A percentile compares a stretch with the other conserved stretches of the same genome.
phyloP scores from a whole-genome alignment of 2,797 vertebrate genomes.

The Schizopygopsis malacanthus region DNA sequence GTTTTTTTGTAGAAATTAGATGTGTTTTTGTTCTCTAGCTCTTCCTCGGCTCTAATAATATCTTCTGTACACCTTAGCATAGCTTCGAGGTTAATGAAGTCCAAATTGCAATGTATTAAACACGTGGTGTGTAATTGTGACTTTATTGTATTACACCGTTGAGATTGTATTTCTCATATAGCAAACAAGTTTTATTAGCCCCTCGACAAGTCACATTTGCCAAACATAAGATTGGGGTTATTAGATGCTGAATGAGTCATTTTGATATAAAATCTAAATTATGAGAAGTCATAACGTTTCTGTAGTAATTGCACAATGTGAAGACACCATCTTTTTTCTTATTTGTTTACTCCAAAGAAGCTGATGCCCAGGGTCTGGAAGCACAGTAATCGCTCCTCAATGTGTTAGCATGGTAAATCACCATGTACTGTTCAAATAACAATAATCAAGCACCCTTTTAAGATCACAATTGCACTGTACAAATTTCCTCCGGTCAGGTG shows the following conservation, averaged over 20 bases:
- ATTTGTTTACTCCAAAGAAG: slow-evolving; percentile 28
- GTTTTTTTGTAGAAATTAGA: neutral
- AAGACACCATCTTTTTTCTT: neutral
- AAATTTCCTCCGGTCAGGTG: slow-evolving; percentile 32
- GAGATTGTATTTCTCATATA: neutral
- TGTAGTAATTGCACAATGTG: neutral
- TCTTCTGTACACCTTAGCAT: neutral
- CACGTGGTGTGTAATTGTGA: neutral
- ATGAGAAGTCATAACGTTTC: neutral
- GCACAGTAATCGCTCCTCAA: neutral
- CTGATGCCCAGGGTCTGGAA: neutral
- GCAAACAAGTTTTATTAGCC: neutral
- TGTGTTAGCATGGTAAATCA: slow-evolving; percentile 14
- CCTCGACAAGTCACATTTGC: neutral
- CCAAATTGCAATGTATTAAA: neutral
- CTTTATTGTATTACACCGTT: neutral
- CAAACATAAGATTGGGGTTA: neutral
- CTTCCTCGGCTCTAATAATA: neutral
- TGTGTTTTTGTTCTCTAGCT: neutral
- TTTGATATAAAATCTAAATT: neutral
- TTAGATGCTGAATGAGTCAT: neutral
- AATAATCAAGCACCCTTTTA: slow-evolving; percentile 23
- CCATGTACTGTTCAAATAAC: slow-evolving; percentile 25
- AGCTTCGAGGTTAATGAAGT: neutral
- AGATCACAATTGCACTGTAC: slow-evolving; percentile 24